Percentiles rank a stretch among this genome's conserved stretches.
These are phyloP conservation scores for Drosophila prosaltans DNA, from an alignment of 1,140 invertebrate genomes.

Conservation along the genomic window DNA sequence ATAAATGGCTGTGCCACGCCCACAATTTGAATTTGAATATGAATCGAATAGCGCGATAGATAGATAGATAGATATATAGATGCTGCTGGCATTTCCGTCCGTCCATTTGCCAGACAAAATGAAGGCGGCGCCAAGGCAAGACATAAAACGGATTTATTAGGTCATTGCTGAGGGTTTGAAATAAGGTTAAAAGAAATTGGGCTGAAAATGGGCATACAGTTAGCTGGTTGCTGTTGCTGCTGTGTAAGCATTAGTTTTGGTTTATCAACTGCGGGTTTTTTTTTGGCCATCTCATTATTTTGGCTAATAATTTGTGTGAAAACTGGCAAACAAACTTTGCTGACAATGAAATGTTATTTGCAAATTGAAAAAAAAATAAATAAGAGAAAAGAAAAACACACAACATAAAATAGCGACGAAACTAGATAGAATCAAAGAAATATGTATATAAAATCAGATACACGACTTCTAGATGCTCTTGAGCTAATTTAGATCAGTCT, in stretches of 20 bases:
- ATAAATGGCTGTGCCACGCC: constrained; percentile 72
- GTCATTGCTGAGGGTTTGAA: constrained; percentile 46
- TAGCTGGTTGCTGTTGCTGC: constrained; percentile 48
- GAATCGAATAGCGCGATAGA: constrained; percentile 48
- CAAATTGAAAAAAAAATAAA: constrained; percentile 60
- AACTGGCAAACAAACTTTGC: constrained; percentile 59
- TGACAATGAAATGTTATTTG: constrained; percentile 65
- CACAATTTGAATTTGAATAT: constrained; percentile 73
- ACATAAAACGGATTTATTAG: constrained; percentile 80
- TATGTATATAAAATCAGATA: not conserved
- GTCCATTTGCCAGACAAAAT: constrained; percentile 47
- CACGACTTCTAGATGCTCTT: not conserved
- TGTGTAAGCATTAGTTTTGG: constrained; percentile 55
- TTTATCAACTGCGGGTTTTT: constrained; percentile 28
- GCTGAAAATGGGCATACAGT: not conserved
- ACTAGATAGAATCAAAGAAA: constrained; percentile 5
- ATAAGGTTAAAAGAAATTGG: not conserved
- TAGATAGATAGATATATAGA: not conserved
- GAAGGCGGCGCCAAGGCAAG: constrained; percentile 71
- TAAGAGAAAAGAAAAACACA: not conserved
- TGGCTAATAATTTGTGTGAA: constrained; percentile 55
- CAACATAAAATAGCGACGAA: not conserved
- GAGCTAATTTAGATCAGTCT: not conserved
- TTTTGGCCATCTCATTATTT: constrained; percentile 51
- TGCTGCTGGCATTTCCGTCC: constrained; percentile 67